A percentile compares a stretch with the other conserved stretches of the same genome.
Evolutionary conservation across 2,888 invertebrate genomes (phyloP).

Genomic region (Megastigmus dorsalis): DNA sequence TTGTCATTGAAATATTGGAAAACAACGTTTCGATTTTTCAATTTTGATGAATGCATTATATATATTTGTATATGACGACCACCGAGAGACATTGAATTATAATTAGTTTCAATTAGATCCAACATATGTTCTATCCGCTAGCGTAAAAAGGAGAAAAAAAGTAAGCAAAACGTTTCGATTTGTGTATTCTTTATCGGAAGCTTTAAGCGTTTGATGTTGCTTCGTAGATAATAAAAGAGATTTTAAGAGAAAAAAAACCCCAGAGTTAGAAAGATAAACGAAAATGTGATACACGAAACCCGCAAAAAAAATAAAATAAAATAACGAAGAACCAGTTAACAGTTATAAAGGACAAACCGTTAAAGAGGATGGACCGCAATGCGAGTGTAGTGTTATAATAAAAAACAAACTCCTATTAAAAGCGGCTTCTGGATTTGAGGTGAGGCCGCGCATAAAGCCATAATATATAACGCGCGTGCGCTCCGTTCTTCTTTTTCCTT

Average conservation of each 20-base stretch:
- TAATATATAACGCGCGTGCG: background rate
- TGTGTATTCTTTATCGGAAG: constrained; percentile 51
- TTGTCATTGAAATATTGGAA: too few species aligned
- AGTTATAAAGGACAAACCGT: constrained; percentile 8
- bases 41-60: background rate
- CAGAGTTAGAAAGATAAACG: constrained; percentile 47
- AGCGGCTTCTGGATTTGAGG: constrained; percentile 30
- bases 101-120: constrained; percentile 42
- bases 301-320: constrained; percentile 46
- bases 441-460: background rate
- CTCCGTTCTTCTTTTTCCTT: constrained; percentile 24
- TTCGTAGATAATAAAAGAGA: constrained; percentile 52
- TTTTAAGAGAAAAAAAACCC: constrained; percentile 48
- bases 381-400: constrained; percentile 9
- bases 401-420: background rate
- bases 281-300: constrained; percentile 55
- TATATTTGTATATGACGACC: constrained; percentile 23
- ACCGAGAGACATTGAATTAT: constrained; percentile 46
- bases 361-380: constrained; percentile 29
- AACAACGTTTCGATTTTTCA: background rate
- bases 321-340: constrained; percentile 25
- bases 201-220: constrained; percentile 55
- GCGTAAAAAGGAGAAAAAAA: constrained; percentile 14
- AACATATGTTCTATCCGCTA: constrained; percentile 34
- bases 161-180: constrained; percentile 38